A percentile compares a stretch with the other conserved stretches of the same genome.
Evolutionary conservation across 1,140 invertebrate genomes (phyloP).

Genomic region (Diabrotica undecimpunctata): DNA sequence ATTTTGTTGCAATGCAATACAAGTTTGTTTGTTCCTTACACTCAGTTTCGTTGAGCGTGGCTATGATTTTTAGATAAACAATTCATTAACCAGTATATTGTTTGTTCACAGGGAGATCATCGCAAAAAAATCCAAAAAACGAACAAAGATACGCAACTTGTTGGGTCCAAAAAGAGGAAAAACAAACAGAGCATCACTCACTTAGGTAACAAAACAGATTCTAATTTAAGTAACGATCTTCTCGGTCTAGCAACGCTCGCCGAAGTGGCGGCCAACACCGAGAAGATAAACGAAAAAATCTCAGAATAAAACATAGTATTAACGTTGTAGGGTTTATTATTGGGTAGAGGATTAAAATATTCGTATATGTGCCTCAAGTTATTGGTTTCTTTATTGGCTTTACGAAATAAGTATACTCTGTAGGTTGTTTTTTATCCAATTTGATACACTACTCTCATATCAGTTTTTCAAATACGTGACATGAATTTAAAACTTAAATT

Average conservation of each 20-base stretch:
- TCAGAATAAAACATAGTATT: slow-evolving; percentile 15
- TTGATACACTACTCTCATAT: too few species aligned
- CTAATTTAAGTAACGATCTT: slow-evolving; percentile 46
- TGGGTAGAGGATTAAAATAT: neutral
- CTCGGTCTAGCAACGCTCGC: slow-evolving; percentile 55
- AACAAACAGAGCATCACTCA: slow-evolving; percentile 48
- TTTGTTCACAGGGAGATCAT: neutral
- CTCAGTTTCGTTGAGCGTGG: too few species aligned
- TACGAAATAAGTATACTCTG: neutral
- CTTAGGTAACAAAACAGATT: slow-evolving; percentile 41
- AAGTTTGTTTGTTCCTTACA: too few species aligned
- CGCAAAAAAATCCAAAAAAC: slow-evolving; percentile 37
- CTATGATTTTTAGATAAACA: too few species aligned
- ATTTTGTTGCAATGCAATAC: too few species aligned
- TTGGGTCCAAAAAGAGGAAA: slow-evolving; percentile 54
- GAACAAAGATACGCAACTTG: slow-evolving; percentile 55
- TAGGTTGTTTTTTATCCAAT: too few species aligned
- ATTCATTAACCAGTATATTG: too few species aligned
- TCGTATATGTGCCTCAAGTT: slow-evolving; percentile 7
- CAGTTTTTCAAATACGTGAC: too few species aligned
- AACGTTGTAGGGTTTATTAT: neutral
- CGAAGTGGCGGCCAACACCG: slow-evolving; percentile 50
- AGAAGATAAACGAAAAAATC: slow-evolving; percentile 38
- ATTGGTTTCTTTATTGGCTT: neutral
- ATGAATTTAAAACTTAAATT: too few species aligned